Base-by-base conservation (phyloP, 2,797 vertebrate genomes). In the Anguilla anguilla region DNA sequence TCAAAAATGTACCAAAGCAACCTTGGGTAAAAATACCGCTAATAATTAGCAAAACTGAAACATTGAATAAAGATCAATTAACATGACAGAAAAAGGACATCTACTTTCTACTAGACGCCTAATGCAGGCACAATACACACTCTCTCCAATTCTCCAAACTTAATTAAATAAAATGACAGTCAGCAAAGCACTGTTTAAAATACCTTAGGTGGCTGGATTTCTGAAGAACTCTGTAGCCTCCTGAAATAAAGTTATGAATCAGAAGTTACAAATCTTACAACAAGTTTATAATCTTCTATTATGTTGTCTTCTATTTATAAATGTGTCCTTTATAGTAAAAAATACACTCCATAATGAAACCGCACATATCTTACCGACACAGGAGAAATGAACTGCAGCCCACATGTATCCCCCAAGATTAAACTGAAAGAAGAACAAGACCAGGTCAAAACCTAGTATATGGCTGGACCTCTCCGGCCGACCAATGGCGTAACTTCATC, bases 351-450 rank as follows among this genome's bases (percentile, higher is more conserved):
- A 69, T 13, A 69, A 69, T 69, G 15, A 35, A 72, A 72, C 6
- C 0, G 0, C 46, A 82, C 9, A 84, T 39, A 17, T 61, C 97
- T 96, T 95, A 99, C 98, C 98, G 86, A 97, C 93, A 92, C 97
- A 99, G 91, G 95, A 10, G 84, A 97, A 94, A 88, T 99, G 98
- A 91, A 96, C 91, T 6, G 96, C 55, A 53, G 97, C 98, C 98
- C 98, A 99, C 55, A 96, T 93, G 94, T 98, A 99, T 88, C 97
- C 96, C 0, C 93, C 94, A 86, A 89, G 89, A 94, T 98, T 97
- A 93, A 98, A 97, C 98, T 99, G 94, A 74, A 96, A 95, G 49
- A 91, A 95, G 46, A 92, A 92, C 51, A 88, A 64, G 67, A 22
- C 19, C 69, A 55, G 3, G 13, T 13, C 43, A 46, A 46, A 46